Percentiles rank a stretch among this genome's conserved stretches.
These are phyloP conservation scores for Nycticryphes semicollaris DNA, from an alignment of 2,113 vertebrate genomes.

Conservation along the genomic window DNA sequence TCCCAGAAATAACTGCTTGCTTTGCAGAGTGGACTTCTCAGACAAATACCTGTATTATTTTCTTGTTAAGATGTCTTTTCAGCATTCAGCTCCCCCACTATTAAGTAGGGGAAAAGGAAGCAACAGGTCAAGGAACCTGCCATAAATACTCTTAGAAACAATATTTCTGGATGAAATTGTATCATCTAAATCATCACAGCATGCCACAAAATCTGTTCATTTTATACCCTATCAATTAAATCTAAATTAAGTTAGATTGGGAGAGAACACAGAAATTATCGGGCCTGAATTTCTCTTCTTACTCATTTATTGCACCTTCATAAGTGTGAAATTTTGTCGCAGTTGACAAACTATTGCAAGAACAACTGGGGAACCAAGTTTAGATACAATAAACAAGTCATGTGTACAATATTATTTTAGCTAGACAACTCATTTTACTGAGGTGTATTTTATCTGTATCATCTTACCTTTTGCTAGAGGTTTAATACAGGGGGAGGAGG, in stretches of 20 bases:
- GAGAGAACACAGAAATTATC: neutral
- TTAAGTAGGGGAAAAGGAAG: neutral
- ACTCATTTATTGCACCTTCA: neutral
- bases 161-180: neutral
- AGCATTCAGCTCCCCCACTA: neutral
- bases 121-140: neutral
- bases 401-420: neutral
- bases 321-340: neutral
- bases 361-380: neutral
- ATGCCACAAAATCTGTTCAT: constrained; percentile 15
- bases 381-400: neutral
- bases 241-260: neutral
- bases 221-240: constrained; percentile 38
- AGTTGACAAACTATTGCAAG: neutral
- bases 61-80: neutral
- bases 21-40: neutral
- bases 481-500: neutral
- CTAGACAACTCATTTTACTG: neutral
- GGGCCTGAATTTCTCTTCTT: neutral
- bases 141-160: constrained; percentile 1
- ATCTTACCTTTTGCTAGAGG: neutral
- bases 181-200: neutral
- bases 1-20: neutral
- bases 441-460: neutral
- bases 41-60: neutral